A percentile compares a stretch with the other conserved stretches of the same genome.
Conservation (phyloP, 2,113 vertebrate species). For the Ovis canadensis region DNA sequence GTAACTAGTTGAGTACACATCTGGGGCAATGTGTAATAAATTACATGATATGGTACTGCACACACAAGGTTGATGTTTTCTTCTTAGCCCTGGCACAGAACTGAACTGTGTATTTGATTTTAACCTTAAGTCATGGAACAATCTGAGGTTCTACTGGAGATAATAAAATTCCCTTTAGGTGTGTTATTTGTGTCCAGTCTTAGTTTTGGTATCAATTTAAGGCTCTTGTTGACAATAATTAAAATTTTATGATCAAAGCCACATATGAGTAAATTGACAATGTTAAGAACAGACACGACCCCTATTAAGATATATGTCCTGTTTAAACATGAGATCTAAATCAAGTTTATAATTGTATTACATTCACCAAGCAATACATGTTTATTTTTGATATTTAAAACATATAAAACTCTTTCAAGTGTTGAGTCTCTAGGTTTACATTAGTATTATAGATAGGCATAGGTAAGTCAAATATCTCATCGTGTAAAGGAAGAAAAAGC, state of each 20-base stretch:
- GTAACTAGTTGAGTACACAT: not conserved
- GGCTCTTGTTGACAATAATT: conserved; percentile 69
- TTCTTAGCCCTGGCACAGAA: not conserved
- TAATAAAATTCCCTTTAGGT: conserved; percentile 56
- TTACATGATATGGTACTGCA: not conserved
- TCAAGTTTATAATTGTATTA: conserved; percentile 59
- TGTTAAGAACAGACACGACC: conserved; percentile 62
- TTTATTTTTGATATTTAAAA: conserved; percentile 74
- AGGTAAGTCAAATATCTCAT: conserved; percentile 39
- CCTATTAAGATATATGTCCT: conserved; percentile 68
- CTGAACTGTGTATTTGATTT: conserved; percentile 50
- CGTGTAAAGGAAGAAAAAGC: conserved; percentile 34
- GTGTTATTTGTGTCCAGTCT: conserved; percentile 2
- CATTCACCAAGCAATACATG: conserved; percentile 64
- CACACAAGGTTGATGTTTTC: not conserved
- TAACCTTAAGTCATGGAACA: conserved; percentile 66
- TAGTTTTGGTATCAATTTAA: conserved; percentile 63
- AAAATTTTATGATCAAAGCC: conserved; percentile 77
- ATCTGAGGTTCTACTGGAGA: conserved; percentile 70
- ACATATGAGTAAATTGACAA: conserved; percentile 72
- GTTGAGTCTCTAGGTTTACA: conserved; percentile 53
- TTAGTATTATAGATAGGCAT: conserved; percentile 25
- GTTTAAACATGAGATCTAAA: conserved; percentile 71
- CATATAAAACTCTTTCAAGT: conserved; percentile 57
- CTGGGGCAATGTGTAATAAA: not conserved